Conservation (phyloP, 2,888 invertebrate genomes). For the Phalangium opilio region DNA sequence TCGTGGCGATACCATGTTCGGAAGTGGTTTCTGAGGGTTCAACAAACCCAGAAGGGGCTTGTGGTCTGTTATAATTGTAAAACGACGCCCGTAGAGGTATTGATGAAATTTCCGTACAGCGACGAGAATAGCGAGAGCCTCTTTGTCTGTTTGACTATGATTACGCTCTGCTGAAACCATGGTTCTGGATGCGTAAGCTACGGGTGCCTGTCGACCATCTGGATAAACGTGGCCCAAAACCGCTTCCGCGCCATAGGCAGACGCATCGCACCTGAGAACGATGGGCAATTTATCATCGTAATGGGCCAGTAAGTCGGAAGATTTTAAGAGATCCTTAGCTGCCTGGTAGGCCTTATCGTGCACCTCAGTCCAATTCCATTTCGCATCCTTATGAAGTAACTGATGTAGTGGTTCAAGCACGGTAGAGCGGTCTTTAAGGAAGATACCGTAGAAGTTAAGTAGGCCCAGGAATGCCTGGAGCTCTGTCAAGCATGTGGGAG, state of each 20-base stretch:
- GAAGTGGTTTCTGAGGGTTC: neutral
- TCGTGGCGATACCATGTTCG: constrained; percentile 4
- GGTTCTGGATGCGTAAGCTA: constrained; percentile 20
- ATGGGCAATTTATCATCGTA: constrained; percentile 15
- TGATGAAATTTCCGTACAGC: constrained; percentile 20
- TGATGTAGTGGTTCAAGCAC: constrained; percentile 8
- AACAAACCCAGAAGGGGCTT: constrained; percentile 11
- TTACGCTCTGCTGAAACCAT: constrained; percentile 18
- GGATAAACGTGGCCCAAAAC: constrained; percentile 16
- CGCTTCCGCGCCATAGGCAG: constrained; percentile 19
- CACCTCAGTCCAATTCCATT: constrained; percentile 8
- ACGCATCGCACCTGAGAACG: constrained; percentile 19
- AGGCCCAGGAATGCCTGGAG: constrained; percentile 8
- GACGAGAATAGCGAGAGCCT: constrained; percentile 15
- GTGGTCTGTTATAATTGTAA: constrained; percentile 18
- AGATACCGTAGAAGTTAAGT: constrained; percentile 10
- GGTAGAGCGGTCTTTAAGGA: constrained; percentile 8
- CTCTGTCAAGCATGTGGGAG: neutral
- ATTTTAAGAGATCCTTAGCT: constrained; percentile 2
- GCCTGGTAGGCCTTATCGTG: constrained; percentile 7
- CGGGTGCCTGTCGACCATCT: constrained; percentile 15
- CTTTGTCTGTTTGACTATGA: constrained; percentile 10
- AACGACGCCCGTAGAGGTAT: constrained; percentile 18
- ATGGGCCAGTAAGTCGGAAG: constrained; percentile 9
- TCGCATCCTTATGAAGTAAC: constrained; percentile 3